Base-by-base conservation (phyloP, 2,888 invertebrate species). In the Acleris cristana region DNA sequence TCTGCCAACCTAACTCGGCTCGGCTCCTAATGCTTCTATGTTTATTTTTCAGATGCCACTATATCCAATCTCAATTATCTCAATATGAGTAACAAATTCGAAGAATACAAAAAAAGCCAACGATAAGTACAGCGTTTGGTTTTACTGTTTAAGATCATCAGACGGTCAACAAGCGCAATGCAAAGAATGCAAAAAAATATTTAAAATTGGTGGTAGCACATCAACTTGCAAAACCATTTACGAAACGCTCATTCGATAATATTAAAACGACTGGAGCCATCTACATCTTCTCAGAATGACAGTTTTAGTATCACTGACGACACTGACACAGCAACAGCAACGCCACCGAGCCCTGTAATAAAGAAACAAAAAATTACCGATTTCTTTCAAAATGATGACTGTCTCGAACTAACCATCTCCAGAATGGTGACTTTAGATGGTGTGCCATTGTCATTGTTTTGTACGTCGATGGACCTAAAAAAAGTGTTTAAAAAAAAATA, bases 371-470 rank as follows among this genome's bases (percentile, higher is more conserved):
- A 48, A 48, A 48, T 48, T 48, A 16, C 48, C 48, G 48, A 48
- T 48, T 48, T 48, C 48, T 48, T 48, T 48, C n/a, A 48, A 48
- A 48, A 48, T 48, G 48, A 48, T 48, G 48, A 48, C 48, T 48
- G n/a, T 48, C 48, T 48, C 48, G 48, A 48, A 48, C 48, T 48
- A n/a, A 48, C 48, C 48, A 48, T 48, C n/a, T 48, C 48, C 16
- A 48, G 48, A 18, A 48, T 48, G 48, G 48, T 48, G 18, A 18
- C 48, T 48, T 48, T 48, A 10, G 48, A 48, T 48, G 48, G 16
- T 48, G 8, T 48, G n/a, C 18, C 48, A 48, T 48, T 48, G 48
- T 48, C 48, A 48, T 48, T 48, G 48, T 48, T 48, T 48, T 48
- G 48, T 48, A 48, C 48, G 2, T 48, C 48, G 48, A n/a, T 18